Percentiles rank a stretch among this genome's conserved stretches.
phyloP scores from a whole-genome alignment of 2,113 vertebrate genomes.

The Bothrops jararaca region DNA sequence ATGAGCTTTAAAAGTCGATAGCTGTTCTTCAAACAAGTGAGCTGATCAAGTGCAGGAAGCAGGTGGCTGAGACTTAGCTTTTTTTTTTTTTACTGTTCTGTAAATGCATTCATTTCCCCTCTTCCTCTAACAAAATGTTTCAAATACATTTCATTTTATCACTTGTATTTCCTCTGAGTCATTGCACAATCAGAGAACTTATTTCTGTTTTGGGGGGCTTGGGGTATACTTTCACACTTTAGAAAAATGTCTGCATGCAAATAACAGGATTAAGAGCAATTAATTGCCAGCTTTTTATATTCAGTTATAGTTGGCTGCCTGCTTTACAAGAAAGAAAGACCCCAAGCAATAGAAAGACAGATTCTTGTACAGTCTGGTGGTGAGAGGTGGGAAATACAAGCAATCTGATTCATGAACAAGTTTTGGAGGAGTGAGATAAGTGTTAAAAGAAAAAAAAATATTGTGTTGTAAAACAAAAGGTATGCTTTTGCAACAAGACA shows the following conservation, averaged over 20 bases:
- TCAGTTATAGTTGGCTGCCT: neutral
- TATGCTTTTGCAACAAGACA: neutral
- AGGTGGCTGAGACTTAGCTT: slow-evolving; percentile 33
- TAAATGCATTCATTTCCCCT: slow-evolving; percentile 45
- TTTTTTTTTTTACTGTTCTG: slow-evolving; percentile 45
- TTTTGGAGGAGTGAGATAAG: neutral
- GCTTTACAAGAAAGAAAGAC: neutral
- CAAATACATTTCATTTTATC: slow-evolving; percentile 63
- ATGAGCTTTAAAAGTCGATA: slow-evolving; percentile 10
- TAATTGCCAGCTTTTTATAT: neutral
- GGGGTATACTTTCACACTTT: neutral
- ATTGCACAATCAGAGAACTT: slow-evolving; percentile 49
- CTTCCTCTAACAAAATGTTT: slow-evolving; percentile 48
- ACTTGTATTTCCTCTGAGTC: slow-evolving; percentile 67
- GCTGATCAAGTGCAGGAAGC: slow-evolving; percentile 17
- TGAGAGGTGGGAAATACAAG: neutral
- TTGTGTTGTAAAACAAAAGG: neutral
- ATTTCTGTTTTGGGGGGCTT: neutral
- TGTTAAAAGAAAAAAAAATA: neutral
- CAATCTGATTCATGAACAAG: neutral
- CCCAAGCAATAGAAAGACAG: neutral
- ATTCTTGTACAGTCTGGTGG: neutral
- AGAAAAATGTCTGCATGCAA: neutral
- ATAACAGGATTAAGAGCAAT: neutral
- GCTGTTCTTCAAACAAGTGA: neutral